Evolutionary conservation across 2,797 vertebrate genomes (phyloP), one percentile per base, ranked within the genome.

Genomic region (Potorous gilbertii): DNA sequence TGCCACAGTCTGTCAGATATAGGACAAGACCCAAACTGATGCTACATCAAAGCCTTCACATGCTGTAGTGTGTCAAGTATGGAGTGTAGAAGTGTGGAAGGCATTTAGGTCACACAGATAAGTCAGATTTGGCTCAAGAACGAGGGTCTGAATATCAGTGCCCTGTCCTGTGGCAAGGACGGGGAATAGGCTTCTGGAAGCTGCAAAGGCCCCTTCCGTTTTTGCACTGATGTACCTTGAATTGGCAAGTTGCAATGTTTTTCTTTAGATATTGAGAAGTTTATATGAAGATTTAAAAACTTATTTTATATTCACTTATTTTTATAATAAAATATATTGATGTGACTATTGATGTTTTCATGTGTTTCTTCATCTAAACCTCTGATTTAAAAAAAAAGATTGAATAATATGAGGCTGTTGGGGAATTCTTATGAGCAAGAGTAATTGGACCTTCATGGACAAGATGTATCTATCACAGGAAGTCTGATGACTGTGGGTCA

Each of bases 151-250:
- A 81, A 6, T 29, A 55, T 29, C 90, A 90, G 29, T 54, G 28
- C 13, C 50, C 12, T 54, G 29, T 34, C 52, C 18, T 24, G 9
- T 29, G 29, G 54, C 52, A 55, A 55, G 54, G 54, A 14, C 4
- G 31, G 29, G 52, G 52, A 46, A 24, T 8, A 52, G 89, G 89
- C 52, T 31, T 29, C 27, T 46, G 28, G 28, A 90, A 90, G 40
- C 24, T 11, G 24, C 8, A 50, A 21, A 90, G 52, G 9, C 90
- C 90, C 29, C 16, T 24, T 55, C 28, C 34, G 5, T 90, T 92
- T 98, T 98, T 98, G 98, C 98, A 98, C 97, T 98, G 96, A 96
- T 97, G 93, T 46, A 21, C 3, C 54, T 90, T 93, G 97, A 91
- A 95, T 90, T 96, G 95, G 55, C 13, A 90, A 74, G 59, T 27